A percentile compares a stretch with the other conserved stretches of the same genome.
Conservation (phyloP, 2,113 vertebrate species). For the Macrotus californicus region DNA sequence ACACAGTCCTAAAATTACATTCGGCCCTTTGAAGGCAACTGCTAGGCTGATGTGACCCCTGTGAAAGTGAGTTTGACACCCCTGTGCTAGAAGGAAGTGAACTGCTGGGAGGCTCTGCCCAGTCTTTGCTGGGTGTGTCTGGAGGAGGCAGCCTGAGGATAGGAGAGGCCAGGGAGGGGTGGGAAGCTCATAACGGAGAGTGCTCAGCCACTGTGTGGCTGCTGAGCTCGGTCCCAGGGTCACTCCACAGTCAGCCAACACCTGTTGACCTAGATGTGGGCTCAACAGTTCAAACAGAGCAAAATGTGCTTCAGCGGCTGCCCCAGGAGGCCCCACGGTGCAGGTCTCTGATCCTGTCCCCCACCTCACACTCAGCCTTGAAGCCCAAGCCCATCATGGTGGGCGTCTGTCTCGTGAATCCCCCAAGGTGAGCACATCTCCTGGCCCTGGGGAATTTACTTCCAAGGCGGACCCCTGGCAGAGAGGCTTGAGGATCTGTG, state of each 20-base stretch:
- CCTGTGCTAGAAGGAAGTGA: background rate
- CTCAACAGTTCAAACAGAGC: background rate
- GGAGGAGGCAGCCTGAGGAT: background rate
- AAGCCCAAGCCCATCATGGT: background rate
- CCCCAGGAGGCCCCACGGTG: background rate
- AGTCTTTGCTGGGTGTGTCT: background rate
- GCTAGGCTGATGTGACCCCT: too few species aligned
- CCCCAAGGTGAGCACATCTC: background rate
- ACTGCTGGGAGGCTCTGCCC: background rate
- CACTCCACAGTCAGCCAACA: background rate
- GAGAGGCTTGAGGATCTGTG: background rate
- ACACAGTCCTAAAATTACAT: too few species aligned
- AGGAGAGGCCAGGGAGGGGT: background rate
- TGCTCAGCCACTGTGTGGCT: rapidly evolving
- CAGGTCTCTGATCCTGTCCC: too few species aligned
- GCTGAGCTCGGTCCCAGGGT: rapidly evolving
- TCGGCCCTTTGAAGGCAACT: too few species aligned
- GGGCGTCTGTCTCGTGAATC: background rate
- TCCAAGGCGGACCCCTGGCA: background rate
- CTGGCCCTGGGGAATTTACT: background rate
- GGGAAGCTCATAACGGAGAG: rapidly evolving
- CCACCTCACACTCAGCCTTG: background rate
- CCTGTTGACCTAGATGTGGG: background rate
- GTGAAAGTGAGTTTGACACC: too few species aligned
- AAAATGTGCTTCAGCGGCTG: background rate